Conservation (phyloP, 2,113 vertebrate genomes). For the Rana temporaria region DNA sequence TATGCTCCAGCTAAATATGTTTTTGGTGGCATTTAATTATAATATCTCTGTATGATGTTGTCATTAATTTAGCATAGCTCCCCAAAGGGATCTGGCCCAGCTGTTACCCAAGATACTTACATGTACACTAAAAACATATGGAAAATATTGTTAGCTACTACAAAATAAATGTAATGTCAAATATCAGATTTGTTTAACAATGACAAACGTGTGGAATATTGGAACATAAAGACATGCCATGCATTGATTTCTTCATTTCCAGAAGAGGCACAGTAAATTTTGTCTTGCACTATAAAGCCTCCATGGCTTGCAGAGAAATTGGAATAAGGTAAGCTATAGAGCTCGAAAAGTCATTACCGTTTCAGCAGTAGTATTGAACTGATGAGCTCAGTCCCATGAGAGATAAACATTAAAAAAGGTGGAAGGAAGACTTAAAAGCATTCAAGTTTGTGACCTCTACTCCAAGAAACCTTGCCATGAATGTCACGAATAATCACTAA, state of each 20-base stretch:
- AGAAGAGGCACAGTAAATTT: background rate
- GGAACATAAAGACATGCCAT: background rate
- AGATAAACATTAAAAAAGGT: slow-evolving; percentile 18
- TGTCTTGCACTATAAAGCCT: background rate
- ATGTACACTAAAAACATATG: too few relatives aligned
- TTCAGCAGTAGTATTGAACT: slow-evolving; percentile 36
- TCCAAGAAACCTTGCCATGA: slow-evolving; percentile 19
- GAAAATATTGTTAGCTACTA: too few relatives aligned
- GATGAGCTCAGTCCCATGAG: slow-evolving; percentile 37
- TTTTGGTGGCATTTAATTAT: too few relatives aligned
- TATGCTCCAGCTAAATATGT: too few relatives aligned
- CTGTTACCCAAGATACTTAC: too few relatives aligned
- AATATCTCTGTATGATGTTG: too few relatives aligned
- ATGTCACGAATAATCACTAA: background rate
- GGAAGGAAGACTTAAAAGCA: slow-evolving; percentile 17
- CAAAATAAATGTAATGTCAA: too few relatives aligned
- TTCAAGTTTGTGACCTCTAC: slow-evolving; percentile 24
- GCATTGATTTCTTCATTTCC: background rate
- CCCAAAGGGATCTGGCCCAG: too few relatives aligned
- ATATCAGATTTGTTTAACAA: too few relatives aligned
- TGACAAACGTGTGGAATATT: too few relatives aligned
- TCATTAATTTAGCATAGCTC: too few relatives aligned
- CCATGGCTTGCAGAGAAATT: background rate
- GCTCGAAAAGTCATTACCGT: slow-evolving; percentile 31
- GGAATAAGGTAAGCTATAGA: background rate